Conservation (phyloP, 1,140 invertebrate genomes). For the Copidosoma floridanum region DNA sequence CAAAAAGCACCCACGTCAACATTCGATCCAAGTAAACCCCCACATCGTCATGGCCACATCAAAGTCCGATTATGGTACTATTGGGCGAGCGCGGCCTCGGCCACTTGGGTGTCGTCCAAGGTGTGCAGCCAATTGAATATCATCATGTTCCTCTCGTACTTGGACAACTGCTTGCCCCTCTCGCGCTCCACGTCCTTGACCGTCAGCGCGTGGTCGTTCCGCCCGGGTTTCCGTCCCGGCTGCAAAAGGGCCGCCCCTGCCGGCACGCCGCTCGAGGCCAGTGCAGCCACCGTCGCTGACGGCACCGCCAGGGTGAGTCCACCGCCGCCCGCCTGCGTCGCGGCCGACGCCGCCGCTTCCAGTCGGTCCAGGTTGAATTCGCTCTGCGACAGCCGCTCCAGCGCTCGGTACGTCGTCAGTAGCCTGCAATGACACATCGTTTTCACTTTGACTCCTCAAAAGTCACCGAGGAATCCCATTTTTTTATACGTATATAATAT, state of each 20-base stretch:
- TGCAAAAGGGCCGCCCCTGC: slow-evolving; percentile 22
- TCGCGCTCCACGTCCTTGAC: slow-evolving; percentile 78
- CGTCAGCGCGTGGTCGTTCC: slow-evolving; percentile 64
- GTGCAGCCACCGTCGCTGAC: slow-evolving; percentile 8
- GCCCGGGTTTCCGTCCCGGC: slow-evolving; percentile 36
- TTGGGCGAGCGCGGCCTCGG: slow-evolving; percentile 24
- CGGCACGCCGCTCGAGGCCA: slow-evolving; percentile 17
- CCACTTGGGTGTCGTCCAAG: slow-evolving; percentile 71
- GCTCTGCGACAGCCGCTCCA: slow-evolving; percentile 78
- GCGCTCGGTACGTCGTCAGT: slow-evolving; percentile 76
- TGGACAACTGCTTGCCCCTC: slow-evolving; percentile 77
- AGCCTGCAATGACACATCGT: slow-evolving; percentile 56
- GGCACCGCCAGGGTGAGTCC: slow-evolving; percentile 37
- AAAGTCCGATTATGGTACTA: no score
- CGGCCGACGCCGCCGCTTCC: slow-evolving; percentile 61
- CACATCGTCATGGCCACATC: no score
- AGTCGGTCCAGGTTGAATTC: slow-evolving; percentile 77
- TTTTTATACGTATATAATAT: no score
- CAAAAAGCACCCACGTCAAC: no score
- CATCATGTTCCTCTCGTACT: slow-evolving; percentile 89
- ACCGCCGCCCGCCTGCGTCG: slow-evolving; percentile 60
- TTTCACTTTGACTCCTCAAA: no score
- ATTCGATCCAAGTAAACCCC: no score
- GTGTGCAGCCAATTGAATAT: slow-evolving; percentile 90
- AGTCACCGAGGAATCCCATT: no score